Conservation (phyloP, 2,113 vertebrate species). For the Lichenostomus cassidix region DNA sequence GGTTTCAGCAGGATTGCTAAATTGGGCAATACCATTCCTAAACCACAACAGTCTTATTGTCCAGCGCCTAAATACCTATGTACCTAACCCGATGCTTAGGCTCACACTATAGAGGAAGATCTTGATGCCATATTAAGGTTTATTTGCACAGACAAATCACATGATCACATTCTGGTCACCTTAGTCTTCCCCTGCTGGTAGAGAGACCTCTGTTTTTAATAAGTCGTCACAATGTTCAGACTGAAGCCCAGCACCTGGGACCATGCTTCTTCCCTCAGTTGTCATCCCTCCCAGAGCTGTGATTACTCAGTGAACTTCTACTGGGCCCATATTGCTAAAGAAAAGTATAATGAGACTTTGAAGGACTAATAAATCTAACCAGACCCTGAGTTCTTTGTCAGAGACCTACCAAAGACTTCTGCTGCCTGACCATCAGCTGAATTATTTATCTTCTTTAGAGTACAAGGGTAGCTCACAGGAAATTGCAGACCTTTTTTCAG, state of each 20-base stretch:
- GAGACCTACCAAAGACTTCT: background rate
- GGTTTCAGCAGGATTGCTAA: background rate
- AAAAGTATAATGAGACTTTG: background rate
- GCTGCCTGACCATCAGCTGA: background rate
- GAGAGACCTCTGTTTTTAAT: background rate
- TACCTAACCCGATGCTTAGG: fast-evolving
- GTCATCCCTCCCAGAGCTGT: background rate
- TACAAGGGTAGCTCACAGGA: background rate
- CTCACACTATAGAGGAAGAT: fast-evolving
- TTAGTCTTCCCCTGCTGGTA: background rate
- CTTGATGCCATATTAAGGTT: background rate
- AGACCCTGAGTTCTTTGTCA: background rate
- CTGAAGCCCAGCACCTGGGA: background rate
- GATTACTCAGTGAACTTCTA: background rate
- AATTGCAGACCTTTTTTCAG: background rate
- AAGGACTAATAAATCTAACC: background rate
- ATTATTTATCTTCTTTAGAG: background rate
- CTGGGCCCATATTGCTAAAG: background rate
- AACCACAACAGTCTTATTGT: background rate
- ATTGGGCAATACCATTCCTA: background rate
- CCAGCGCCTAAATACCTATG: background rate
- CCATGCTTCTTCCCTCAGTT: background rate
- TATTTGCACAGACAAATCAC: background rate
- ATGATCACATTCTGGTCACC: fast-evolving
- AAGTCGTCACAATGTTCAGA: background rate